Conservation (phyloP, 2,797 vertebrate genomes). For the Prunella strophiata region DNA sequence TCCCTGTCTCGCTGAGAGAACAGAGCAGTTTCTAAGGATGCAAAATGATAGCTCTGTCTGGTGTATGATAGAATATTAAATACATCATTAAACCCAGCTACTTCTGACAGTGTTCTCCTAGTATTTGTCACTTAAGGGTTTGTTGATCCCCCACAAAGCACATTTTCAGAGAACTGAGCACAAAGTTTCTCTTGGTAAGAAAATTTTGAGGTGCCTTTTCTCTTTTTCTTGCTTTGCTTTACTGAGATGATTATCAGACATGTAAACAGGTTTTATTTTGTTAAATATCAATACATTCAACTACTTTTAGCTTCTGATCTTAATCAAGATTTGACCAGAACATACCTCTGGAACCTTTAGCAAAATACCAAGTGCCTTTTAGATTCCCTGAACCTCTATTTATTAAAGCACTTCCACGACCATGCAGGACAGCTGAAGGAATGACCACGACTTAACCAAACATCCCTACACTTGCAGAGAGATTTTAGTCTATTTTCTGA, state of each 20-base stretch:
- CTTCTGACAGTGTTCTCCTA: not conserved
- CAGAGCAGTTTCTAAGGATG: not conserved
- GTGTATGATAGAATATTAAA: not conserved
- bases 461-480: fast-evolving
- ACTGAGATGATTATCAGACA: not conserved
- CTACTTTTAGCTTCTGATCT: not conserved
- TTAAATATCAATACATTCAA: not conserved
- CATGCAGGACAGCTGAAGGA: not conserved
- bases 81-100: not conserved
- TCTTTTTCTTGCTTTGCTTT: not conserved
- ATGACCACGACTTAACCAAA: not conserved
- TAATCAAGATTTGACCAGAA: not conserved
- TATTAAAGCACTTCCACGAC: not conserved
- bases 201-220: not conserved
- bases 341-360: not conserved
- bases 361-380: not conserved
- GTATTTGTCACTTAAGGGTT: not conserved
- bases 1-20: not conserved
- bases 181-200: not conserved
- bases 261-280: not conserved
- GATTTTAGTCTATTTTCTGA: not conserved
- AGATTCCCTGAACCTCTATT: not conserved
- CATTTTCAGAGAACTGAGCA: not conserved
- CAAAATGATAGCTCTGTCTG: not conserved
- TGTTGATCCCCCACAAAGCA: not conserved